Base-by-base conservation (phyloP, 1,140 invertebrate species). In the Cyphomyrmex costatus region DNA sequence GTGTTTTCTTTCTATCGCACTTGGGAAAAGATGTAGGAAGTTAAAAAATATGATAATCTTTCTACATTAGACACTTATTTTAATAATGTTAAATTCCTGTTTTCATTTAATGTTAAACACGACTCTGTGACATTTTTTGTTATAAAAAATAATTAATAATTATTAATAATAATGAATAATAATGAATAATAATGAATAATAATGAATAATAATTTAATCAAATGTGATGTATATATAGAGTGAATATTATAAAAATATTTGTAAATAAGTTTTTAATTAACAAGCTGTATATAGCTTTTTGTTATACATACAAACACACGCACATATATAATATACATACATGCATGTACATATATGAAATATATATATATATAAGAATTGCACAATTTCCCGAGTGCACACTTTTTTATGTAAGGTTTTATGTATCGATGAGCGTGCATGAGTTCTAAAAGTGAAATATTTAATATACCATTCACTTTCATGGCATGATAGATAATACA, bases 381-480 rank as follows among this genome's bases (percentile, higher is more conserved):
- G 61, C 27, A 84, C 61, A 49, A 16, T 53, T 85, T 78, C 36
- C 73, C 82, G 60, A 65, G 60, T 53, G 73, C 73, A 74, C 14
- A 73, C n/a, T 53, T 8, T 80, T 68, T 36, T 14, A 49, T 74
- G n/a, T 80, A 61, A 74, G 7, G 42, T 49, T 60, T 30, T 46
- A 61, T 8, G 36, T 68, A 60, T 58, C 65, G 21, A 80, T 49
- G n/a, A n/a, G 27, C 53, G 10, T 21, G 49, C 42, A 53, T 30
- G 24, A 71, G 14, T 42, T 82, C 53, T 58, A 58, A 58, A 83
- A 61, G 24, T 16, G 10, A 70, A 27, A 60, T 58, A 71, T 73
- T 24, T 73, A 42, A 36, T 68, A 36, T 68, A 74, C 14, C 4
- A 27, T 74, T 83, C 7, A 19, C 19, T 24, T 83, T 36, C n/a